Evolutionary conservation across 1,140 invertebrate species (phyloP).

Genomic region (Macrotrachela quadricornifera): DNA sequence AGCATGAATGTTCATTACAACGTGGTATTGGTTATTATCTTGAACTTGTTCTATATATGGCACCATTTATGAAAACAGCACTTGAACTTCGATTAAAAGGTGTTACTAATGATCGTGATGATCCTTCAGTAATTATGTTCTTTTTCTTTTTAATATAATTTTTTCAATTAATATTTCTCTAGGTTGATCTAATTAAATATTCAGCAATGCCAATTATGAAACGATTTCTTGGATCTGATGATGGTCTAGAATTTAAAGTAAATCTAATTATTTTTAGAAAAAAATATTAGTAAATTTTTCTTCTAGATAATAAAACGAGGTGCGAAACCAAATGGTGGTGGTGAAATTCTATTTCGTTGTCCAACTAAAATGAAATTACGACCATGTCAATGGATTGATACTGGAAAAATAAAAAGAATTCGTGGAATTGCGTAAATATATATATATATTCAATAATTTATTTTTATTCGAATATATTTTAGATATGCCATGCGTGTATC

Average conservation of each 20-base stretch:
- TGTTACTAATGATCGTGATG: slow-evolving; percentile 54
- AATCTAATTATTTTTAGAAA: too few species aligned
- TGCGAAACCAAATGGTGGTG: slow-evolving; percentile 61
- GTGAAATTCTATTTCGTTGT: slow-evolving; percentile 66
- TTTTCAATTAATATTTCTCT: slow-evolving; percentile 7
- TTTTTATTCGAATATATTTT: too few species aligned
- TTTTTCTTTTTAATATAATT: neutral
- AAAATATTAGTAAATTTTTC: too few species aligned
- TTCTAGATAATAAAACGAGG: slow-evolving; percentile 46
- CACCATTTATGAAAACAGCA: slow-evolving; percentile 79
- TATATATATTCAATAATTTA: too few species aligned
- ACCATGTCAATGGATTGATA: slow-evolving; percentile 42
- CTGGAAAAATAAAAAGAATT: slow-evolving; percentile 78
- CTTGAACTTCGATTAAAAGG: slow-evolving; percentile 58
- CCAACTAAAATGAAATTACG: slow-evolving; percentile 47
- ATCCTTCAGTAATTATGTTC: slow-evolving; percentile 30
- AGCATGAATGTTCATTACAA: slow-evolving; percentile 60
- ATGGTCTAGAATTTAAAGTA: slow-evolving; percentile 54
- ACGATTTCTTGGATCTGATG: slow-evolving; percentile 51
- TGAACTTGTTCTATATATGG: slow-evolving; percentile 62
- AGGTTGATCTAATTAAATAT: slow-evolving; percentile 59
- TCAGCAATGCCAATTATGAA: slow-evolving; percentile 55
- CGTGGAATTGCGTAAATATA: slow-evolving; percentile 47
- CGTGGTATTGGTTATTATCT: slow-evolving; percentile 73
- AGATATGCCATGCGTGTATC: slow-evolving; percentile 56